Percentiles rank a stretch among this genome's conserved stretches.
phyloP scores from a whole-genome alignment of 2,888 invertebrate species.

The Mythimna ferrago region DNA sequence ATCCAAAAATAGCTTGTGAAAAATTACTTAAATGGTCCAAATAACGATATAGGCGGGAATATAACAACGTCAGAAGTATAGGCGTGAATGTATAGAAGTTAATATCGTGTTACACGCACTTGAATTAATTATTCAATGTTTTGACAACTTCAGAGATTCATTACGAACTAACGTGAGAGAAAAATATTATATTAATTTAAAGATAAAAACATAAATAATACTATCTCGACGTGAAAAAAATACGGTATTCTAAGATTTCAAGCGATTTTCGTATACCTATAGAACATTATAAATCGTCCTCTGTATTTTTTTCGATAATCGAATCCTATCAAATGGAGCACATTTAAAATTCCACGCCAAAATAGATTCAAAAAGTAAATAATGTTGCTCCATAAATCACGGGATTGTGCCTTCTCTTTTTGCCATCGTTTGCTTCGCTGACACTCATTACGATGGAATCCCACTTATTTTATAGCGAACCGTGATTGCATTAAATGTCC shows the following conservation, averaged over 20 bases:
- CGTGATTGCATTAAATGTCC: constrained; percentile 44
- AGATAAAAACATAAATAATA: not conserved
- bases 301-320: not conserved
- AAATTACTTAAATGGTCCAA: not conserved
- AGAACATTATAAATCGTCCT: not conserved
- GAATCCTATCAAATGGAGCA: not conserved
- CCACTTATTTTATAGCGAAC: constrained; percentile 45
- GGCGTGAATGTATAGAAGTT: constrained; percentile 36
- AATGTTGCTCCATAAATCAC: constrained; percentile 49
- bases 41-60: constrained; percentile 22
- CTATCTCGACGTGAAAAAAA: not conserved
- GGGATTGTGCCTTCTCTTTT: constrained; percentile 19
- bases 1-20: not conserved
- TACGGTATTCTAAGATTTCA: not conserved
- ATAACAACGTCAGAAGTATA: constrained; percentile 19
- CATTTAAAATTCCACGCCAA: not conserved
- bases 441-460: constrained; percentile 51
- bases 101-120: constrained; percentile 28
- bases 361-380: constrained; percentile 38
- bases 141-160: constrained; percentile 41
- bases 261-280: not conserved
- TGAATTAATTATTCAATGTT: constrained; percentile 52
- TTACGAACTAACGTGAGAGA: constrained; percentile 2
- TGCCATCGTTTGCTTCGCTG: constrained; percentile 32
- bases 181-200: not conserved